Base-by-base conservation (phyloP, 2,113 vertebrate species). In the Peucedramus taeniatus region DNA sequence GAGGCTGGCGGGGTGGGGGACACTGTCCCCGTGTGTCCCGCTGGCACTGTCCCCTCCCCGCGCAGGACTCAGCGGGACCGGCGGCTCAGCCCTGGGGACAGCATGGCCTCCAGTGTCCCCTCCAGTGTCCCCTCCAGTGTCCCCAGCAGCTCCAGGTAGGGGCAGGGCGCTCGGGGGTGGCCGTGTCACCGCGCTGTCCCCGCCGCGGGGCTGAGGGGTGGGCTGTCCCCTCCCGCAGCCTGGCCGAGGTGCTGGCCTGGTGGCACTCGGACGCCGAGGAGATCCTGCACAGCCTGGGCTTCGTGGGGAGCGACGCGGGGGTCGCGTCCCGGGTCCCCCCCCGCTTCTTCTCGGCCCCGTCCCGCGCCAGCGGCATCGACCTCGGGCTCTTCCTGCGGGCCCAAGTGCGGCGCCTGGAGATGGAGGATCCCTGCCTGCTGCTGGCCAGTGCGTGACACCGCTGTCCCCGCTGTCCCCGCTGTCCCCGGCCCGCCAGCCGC, bases 311-410 rank as follows among this genome's bases (percentile, higher is more conserved):
- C 15, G 98, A 98, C 64, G 97, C 97, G 2, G 98, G 98, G 91
- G 97, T 98, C 12, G 97, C 97, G 3, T 93, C 98, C 21, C 98
- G 98, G 13, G 98, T 99, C 56, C 99, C 99, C 7, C 65, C 98
- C 3, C 98, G 99, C 31, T 99, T 99, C 98, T 98, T 99, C 93
- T 97, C 95, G 35, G 97, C 97, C 27, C 98, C 99, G 2, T 99
- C 99, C 50, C 96, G 97, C 28, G 98, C 99, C 69, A 94, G 78
- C 23, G 99, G 99, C 92, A 99, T 99, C 87, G 98, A 99, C 96
- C 99, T 99, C 89, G 98, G 98, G 53, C 97, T 99, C 57, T 99
- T 99, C 93, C 97, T 99, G 72, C 98, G 98, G 92, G 98, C 99
- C 10, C 99, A 99, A 60, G 96, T 98, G 77, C 95, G 33, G 49